Conservation (phyloP, 2,113 vertebrate genomes). For the Notothenia rossii region DNA sequence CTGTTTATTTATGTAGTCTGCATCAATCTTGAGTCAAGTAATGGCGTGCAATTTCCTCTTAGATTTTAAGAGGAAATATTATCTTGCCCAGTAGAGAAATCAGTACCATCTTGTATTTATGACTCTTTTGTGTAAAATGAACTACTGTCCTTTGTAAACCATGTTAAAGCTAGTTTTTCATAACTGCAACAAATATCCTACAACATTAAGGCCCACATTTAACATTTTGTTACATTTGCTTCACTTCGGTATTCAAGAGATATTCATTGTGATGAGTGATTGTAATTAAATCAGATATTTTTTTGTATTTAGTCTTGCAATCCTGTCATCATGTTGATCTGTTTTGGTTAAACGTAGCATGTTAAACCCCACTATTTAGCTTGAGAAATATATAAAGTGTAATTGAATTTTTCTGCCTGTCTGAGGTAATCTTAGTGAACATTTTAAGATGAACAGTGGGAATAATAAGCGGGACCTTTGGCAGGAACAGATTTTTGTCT, state of each 20-base stretch:
- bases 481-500: slow-evolving; percentile 59
- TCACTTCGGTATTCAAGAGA: not conserved
- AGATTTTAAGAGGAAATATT: slow-evolving; percentile 18
- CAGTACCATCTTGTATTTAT: slow-evolving; percentile 14
- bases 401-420: slow-evolving; percentile 67
- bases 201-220: not conserved
- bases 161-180: not conserved
- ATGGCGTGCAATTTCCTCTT: not conserved
- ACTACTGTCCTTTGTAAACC: not conserved
- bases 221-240: slow-evolving; percentile 4
- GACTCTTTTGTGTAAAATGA: not conserved
- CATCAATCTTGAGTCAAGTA: slow-evolving; percentile 2
- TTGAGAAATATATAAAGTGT: slow-evolving; percentile 12
- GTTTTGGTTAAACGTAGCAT: slow-evolving; percentile 19
- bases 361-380: slow-evolving; percentile 1
- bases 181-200: not conserved
- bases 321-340: slow-evolving; percentile 5
- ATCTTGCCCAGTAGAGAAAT: slow-evolving; percentile 4
- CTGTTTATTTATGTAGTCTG: slow-evolving; percentile 19
- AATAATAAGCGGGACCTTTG: slow-evolving; percentile 60
- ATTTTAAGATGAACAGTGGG: slow-evolving; percentile 43
- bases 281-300: not conserved
- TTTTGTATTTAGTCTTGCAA: not conserved
- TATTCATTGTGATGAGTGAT: not conserved
- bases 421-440: slow-evolving; percentile 44